These are phyloP conservation scores for Rhea americana DNA, from an alignment of 2,113 vertebrate species.

Conservation along the genomic window DNA sequence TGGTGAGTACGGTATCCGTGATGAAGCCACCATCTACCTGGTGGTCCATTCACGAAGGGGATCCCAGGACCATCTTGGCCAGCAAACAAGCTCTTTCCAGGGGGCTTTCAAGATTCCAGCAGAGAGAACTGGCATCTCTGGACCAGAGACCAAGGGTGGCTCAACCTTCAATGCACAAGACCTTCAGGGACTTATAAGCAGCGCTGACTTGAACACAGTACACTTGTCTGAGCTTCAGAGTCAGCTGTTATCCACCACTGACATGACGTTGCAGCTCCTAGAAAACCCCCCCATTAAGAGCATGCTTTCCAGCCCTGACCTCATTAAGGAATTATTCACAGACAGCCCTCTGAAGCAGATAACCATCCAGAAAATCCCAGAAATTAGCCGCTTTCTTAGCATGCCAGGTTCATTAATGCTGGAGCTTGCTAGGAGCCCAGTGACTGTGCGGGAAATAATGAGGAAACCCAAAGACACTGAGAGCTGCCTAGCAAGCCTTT, in stretches of 20 bases:
- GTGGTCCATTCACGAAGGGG: slow-evolving; percentile 60
- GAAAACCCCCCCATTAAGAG: slow-evolving; percentile 90
- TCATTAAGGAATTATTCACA: slow-evolving; percentile 88
- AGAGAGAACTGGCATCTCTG: not conserved
- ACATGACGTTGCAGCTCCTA: slow-evolving; percentile 78
- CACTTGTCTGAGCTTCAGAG: slow-evolving; percentile 34
- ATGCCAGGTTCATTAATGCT: slow-evolving; percentile 91
- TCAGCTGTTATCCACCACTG: slow-evolving; percentile 48
- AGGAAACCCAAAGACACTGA: slow-evolving; percentile 87
- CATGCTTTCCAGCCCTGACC: slow-evolving; percentile 86
- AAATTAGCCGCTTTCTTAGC: slow-evolving; percentile 91
- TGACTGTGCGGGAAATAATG: slow-evolving; percentile 95
- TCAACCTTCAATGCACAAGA: slow-evolving; percentile 24
- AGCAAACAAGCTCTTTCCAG: not conserved
- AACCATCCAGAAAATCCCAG: slow-evolving; percentile 88
- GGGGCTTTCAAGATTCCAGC: not conserved
- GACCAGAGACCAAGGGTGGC: slow-evolving; percentile 61
- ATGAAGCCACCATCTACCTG: slow-evolving; percentile 58
- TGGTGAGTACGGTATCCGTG: slow-evolving; percentile 52
- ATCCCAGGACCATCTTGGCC: not conserved
- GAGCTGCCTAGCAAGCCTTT: slow-evolving; percentile 89
- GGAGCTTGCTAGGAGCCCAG: slow-evolving; percentile 88
- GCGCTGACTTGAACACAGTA: slow-evolving; percentile 24
- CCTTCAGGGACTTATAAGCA: slow-evolving; percentile 51
- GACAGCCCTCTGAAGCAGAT: slow-evolving; percentile 90